Evolutionary conservation across 2,888 invertebrate genomes (phyloP).

Genomic region (Eupithecia centaureata): DNA sequence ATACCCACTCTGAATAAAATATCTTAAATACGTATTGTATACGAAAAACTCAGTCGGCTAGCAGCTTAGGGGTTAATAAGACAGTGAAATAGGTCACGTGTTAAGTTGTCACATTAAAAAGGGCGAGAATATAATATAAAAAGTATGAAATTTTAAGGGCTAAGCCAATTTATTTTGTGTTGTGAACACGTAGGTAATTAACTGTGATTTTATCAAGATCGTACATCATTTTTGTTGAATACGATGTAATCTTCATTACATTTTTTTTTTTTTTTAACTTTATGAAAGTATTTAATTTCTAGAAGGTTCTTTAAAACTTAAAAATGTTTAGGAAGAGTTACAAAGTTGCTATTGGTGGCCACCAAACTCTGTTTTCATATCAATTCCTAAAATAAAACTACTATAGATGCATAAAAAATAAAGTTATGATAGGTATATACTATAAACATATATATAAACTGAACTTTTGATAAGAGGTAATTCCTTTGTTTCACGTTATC

Average conservation of each 20-base stretch:
- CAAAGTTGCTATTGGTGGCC: no score
- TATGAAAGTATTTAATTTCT: neutral
- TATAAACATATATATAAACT: no score
- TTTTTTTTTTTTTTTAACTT: neutral
- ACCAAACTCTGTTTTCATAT: no score
- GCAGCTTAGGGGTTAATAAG: constrained; percentile 47
- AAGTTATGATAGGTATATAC: no score
- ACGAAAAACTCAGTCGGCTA: constrained; percentile 19
- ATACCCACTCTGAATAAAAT: neutral
- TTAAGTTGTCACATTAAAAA: constrained; percentile 55
- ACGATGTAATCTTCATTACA: neutral
- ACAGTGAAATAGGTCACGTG: constrained; percentile 46
- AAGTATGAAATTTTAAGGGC: constrained; percentile 55
- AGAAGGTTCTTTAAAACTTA: no score
- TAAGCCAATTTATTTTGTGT: constrained; percentile 36
- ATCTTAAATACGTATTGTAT: neutral
- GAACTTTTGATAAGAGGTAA: no score
- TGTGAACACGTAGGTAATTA: neutral
- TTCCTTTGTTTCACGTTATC: no score
- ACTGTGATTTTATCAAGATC: constrained; percentile 2
- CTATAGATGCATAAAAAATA: no score
- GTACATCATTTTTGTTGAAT: constrained; percentile 1
- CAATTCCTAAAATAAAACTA: no score
- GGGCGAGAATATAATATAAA: constrained; percentile 26
- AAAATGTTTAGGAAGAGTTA: no score